phyloP scores from a whole-genome alignment of 1,140 invertebrate species.

The Riptortus pedestris region DNA sequence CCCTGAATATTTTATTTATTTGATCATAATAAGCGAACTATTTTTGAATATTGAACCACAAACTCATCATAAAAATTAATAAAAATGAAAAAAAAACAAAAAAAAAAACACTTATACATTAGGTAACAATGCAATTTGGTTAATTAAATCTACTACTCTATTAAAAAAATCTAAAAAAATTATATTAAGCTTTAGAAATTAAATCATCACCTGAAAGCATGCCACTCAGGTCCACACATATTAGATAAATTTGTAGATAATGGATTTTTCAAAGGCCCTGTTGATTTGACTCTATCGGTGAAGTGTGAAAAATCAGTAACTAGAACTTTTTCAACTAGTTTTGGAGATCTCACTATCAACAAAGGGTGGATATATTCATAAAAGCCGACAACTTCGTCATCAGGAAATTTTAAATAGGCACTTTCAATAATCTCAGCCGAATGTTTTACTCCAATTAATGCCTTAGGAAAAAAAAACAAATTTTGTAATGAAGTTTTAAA shows the following conservation, averaged over 20 bases:
- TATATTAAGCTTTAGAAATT: neutral
- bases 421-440: neutral
- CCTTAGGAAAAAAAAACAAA: neutral
- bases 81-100: neutral
- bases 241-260: constrained; percentile 13
- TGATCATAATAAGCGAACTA: neutral
- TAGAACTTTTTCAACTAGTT: constrained; percentile 34
- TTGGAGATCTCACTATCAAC: constrained; percentile 35
- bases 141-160: no score
- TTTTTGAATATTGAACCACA: neutral
- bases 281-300: constrained; percentile 23
- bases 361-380: constrained; percentile 31
- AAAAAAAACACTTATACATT: neutral
- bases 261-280: constrained; percentile 22
- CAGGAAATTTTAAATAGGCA: neutral
- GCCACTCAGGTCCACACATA: constrained; percentile 41
- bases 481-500: neutral
- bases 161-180: no score
- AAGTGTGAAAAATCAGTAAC: constrained; percentile 37
- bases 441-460: neutral
- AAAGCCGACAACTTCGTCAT: constrained; percentile 15
- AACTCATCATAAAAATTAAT: neutral
- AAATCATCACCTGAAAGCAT: constrained; percentile 31
- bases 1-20: no score
- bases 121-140: no score